Base-by-base conservation (phyloP, 2,888 invertebrate species). In the Acleris holmiana region DNA sequence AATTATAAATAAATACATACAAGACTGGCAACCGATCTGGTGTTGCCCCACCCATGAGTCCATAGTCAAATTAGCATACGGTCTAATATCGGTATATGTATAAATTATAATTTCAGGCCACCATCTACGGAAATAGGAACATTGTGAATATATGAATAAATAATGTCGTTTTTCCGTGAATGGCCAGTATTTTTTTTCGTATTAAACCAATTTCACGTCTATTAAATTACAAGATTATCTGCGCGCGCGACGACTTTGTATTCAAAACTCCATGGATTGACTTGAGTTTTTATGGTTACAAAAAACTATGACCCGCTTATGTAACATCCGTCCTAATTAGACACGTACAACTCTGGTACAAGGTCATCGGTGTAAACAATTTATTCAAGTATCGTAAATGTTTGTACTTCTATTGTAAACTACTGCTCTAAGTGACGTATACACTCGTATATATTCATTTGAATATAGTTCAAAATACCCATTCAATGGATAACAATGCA, bases 311-410 rank as follows among this genome's bases (percentile, higher is more conserved):
- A n/a, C 17, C 44, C 44, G 44, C 1, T 55, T 44, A 55, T 8
- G 21, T 55, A 55, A 55, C 55, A 55, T 44, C 55, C 55, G 50
- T 50, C 59, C 23, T 25, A 49, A 58, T 59, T 41, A n/a, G n/a
- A 40, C 15, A 44, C 41, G 4, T 15, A 15, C 41, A 21, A 40
- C 15, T 21, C 19, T 5, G 6, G 44, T 17, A n/a, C 55, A 55
- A 55, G 54, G 54, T 55, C 44, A 57, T 17, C 17, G 47, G 15
- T 41, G 23, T 41, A 18, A 25, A 50, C 41, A 25, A 50, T 19
- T 41, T 23, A 18, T 50, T 59, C 25, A 23, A 50, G 17, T 50
- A 41, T 44, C 13, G n/a, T 57, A 1, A 17, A 44, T 19, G n/a
- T 55, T 8, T 17, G 15, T 40, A 15, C 19, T 19, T 41, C 54